These are phyloP conservation scores for Riparia riparia DNA, from an alignment of 2,113 vertebrate species.

Conservation along the genomic window DNA sequence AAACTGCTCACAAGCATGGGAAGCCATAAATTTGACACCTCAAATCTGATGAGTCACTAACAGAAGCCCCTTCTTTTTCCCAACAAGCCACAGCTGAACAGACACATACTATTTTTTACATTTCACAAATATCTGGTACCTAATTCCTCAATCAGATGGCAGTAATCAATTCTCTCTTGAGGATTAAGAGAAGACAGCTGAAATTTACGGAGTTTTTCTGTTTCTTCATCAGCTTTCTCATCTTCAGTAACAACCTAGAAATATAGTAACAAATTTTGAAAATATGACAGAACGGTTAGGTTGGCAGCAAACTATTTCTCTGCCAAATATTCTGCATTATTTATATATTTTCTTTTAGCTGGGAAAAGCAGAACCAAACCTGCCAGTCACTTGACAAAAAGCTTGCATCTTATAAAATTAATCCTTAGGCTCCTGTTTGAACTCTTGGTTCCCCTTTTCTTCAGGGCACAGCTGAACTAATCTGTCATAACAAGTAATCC, in stretches of 20 bases:
- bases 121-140: slow-evolving; percentile 77
- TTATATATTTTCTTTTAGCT: slow-evolving; percentile 10
- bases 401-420: neutral
- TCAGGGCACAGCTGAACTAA: neutral
- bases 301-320: neutral
- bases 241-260: slow-evolving; percentile 69
- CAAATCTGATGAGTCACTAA: neutral
- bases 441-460: neutral
- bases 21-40: neutral
- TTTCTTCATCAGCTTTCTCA: slow-evolving; percentile 54
- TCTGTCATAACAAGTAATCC: neutral
- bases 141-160: slow-evolving; percentile 93
- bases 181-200: slow-evolving; percentile 96
- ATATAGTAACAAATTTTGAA: slow-evolving; percentile 35
- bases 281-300: neutral
- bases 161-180: slow-evolving; percentile 95
- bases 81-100: neutral
- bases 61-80: neutral
- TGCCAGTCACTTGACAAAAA: neutral
- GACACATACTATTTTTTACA: neutral
- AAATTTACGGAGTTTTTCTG: slow-evolving; percentile 82
- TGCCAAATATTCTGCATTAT: neutral
- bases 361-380: slow-evolving; percentile 31
- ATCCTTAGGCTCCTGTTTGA: neutral
- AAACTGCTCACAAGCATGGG: neutral